Percentiles rank a stretch among this genome's conserved stretches.
Evolutionary conservation across 2,797 vertebrate species (phyloP).

Genomic region (Rousettus madagascariensis): DNA sequence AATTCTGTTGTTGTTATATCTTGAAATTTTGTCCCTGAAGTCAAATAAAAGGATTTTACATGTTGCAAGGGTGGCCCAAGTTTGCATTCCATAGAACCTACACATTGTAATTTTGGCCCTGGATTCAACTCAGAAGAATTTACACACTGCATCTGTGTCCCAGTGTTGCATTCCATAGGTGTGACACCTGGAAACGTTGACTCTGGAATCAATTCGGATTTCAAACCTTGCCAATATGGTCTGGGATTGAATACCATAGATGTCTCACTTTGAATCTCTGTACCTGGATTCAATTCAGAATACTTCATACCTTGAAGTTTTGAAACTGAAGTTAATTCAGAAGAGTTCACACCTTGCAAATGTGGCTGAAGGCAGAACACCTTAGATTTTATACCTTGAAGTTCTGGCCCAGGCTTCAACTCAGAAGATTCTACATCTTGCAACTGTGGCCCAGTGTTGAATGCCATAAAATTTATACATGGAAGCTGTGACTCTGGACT

Average conservation of each 20-base stretch:
- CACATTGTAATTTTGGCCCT: slow-evolving; percentile 5
- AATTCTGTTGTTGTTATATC: neutral
- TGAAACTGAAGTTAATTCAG: neutral
- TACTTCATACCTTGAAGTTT: slow-evolving; percentile 16
- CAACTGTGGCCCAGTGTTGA: neutral
- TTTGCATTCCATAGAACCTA: neutral
- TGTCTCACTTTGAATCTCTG: neutral
- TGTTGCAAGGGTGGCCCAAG: neutral
- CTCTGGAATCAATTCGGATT: neutral
- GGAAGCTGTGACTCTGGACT: slow-evolving; percentile 1
- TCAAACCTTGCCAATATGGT: slow-evolving; percentile 6
- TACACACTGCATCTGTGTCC: neutral
- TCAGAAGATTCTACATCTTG: neutral
- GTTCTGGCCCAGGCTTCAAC: neutral
- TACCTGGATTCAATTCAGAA: slow-evolving; percentile 6
- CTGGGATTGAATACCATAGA: neutral
- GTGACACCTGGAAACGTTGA: neutral
- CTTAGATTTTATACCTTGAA: slow-evolving; percentile 19
- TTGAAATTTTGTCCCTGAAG: slow-evolving; percentile 31
- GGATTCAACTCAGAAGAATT: slow-evolving; percentile 1
- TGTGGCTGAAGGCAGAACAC: neutral
- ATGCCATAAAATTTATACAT: neutral
- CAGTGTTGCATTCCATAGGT: neutral
- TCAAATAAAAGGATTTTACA: neutral
- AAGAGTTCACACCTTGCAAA: slow-evolving; percentile 22